Evolutionary conservation across 2,888 invertebrate species (phyloP), one percentile per base, ranked within the genome.

Genomic region (Drosophila conformis): DNA sequence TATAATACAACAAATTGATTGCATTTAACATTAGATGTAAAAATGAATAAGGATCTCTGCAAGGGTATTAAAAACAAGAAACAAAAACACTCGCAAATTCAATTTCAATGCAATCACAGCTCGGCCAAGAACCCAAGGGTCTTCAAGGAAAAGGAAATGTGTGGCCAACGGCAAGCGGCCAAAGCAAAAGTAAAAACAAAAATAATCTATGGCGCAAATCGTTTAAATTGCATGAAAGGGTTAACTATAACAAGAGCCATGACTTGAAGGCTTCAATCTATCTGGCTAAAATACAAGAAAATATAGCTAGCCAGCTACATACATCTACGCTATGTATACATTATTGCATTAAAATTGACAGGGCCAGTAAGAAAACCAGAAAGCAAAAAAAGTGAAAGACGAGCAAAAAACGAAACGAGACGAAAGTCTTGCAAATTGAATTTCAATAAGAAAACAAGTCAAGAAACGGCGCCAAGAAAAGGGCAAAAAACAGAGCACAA

Each of bases 371-470:
- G 49, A 49, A 48, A 48, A 35, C 48, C 13, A 35, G n/a, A 10
- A 27, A 27, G 21, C 54, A 42, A 18, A 38, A 38, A 63, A 65
- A 57, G 4, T 51, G 2, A 8, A 48, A 46, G 29, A 25, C 48
- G 31, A 58, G 52, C 56, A 69, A 76, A 79, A 71, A 48, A 29
- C 38, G 38, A 70, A 72, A 67, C 38, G 36, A 60, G 57, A 51
- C 72, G 72, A 86, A 83, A 74, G 64, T 76, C 67, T 31, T 74
- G 78, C 73, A 87, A 87, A 88, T 87, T 90, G 90, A 90, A 90
- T 87, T 87, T 88, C 90, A 86, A 87, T 87, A 90, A 81, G 78
- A 90, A 87, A 89, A 84, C 69, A 87, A 87, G 70, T 74, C 61
- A 57, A 82, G 85, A 62, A 78, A 29, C 56, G 72, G 63, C 61